Base-by-base conservation (phyloP, 2,888 invertebrate species). In the Patella pellucida region DNA sequence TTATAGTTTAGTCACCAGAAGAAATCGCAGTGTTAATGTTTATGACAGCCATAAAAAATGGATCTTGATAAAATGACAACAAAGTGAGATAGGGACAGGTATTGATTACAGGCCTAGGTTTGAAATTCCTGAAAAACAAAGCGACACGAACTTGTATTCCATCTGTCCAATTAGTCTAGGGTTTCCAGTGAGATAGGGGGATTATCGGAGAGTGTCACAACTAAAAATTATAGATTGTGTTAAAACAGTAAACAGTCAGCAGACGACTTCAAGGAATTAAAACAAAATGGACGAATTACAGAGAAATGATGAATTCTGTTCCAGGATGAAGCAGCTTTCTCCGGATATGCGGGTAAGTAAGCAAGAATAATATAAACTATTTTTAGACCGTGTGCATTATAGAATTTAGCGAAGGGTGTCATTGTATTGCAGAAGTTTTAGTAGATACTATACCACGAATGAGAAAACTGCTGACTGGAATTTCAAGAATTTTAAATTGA, bases 241-340 rank as follows among this genome's bases (percentile, higher is more conserved):
- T 62, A 41, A 41, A 41, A 41, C 31, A 41, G 31, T 5, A 41
- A 41, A 41, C 41, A 41, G 41, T 41, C 41, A 41, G 41, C 27
- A 31, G 12, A 41, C 70, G 51, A 15, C 15, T n/a, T 23, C 27
- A 1, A n/a, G 15, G 7, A 31, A 41, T 16, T 50, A 16, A 12
- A 67, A 14, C 71, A 80, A 72, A 52, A 85, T 86, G 86, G 86
- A 86, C 72, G 79, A 79, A 50, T 71, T 86, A 50, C 76, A 85
- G 73, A 84, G 83, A 73, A 86, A 85, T 72, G 81, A 83, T n/a
- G 76, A 77, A 12, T 84, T 86, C 52, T 79, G 82, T 62, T 62
- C 76, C 27, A 85, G 83, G 72, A 84, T 86, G 74, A 82, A 82
- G 67, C 77, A 77, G 9, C 78, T 86, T 70, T 83, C 84, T 23